phyloP scores from a whole-genome alignment of 64 coral and sea anemone species.

The Stichodactyla helianthus region DNA sequence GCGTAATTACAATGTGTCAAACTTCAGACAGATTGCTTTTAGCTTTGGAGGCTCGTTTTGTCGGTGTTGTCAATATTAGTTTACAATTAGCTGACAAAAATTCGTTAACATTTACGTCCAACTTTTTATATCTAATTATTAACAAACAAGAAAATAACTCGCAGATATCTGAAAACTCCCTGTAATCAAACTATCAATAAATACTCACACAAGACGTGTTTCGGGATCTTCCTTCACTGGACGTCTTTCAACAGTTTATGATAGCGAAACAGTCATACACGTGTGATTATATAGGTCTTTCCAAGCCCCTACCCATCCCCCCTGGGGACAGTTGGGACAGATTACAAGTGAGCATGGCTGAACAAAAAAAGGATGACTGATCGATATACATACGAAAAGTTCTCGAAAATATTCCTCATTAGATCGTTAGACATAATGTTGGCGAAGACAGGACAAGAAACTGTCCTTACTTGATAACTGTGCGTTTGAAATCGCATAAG shows the following conservation, averaged over 20 bases:
- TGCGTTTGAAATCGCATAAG: neutral
- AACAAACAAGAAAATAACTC: conserved; percentile 1
- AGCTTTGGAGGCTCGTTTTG: neutral
- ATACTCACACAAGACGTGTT: conserved; percentile 4
- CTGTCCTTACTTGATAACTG: too few species aligned
- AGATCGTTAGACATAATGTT: neutral
- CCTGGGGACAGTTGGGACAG: neutral
- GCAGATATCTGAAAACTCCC: neutral
- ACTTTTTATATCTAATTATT: conserved; percentile 19
- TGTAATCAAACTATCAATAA: neutral
- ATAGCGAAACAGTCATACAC: neutral
- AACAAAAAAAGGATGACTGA: neutral
- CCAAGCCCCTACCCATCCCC: neutral
- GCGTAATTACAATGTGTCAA: neutral
- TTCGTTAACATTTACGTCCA: neutral
- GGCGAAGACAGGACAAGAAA: neutral
- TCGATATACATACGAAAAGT: neutral
- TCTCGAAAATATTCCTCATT: neutral
- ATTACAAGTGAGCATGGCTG: neutral
- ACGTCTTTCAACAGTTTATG: conserved; percentile 1
- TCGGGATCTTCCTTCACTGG: neutral
- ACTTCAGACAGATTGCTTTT: conserved; percentile 3
- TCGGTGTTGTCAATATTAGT: neutral
- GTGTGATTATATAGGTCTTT: neutral
- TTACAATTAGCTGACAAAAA: conserved; percentile 14